Base-by-base conservation (phyloP, 2,888 invertebrate genomes). In the Stenolophus ochropezus region DNA sequence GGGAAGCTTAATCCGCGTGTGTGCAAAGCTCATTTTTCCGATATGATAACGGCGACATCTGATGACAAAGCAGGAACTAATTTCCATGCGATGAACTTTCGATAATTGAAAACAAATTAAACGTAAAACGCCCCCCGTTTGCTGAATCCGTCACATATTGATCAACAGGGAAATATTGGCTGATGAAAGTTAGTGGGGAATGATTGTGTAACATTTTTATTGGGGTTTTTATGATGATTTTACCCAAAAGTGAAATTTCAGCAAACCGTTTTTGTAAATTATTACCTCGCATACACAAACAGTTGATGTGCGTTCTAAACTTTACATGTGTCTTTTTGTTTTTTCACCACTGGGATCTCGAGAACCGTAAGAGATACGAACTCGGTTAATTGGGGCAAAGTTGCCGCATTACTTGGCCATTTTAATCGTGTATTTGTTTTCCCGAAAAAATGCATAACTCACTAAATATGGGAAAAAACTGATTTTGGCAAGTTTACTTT, bases 51-150 rank as follows among this genome's bases (percentile, higher is more conserved):
- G 6, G 6, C 14, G n/a, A 58, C 58, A 69, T 27, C 65, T 16
- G 27, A 69, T 25, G 4, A 61, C 25, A 51, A 56, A 56, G 18
- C 18, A 14, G 18, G 16, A 16, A 33, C 20, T 16, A 69, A 33
- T 69, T 69, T 69, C 18, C 65, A 69, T 69, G 14, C 14, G 5
- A n/a, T 69, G 27, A 33, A 69, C 14, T 69, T 25, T 23, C 14
- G 25, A 61, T 61, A 61, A 61, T 61, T 61, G 61, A 61, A 61
- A 61, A 61, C 14, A 25, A 61, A 61, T 61, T 23, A 61, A 61
- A n/a, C 61, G 61, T 11, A 61, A 56, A 61, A 56, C 18, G 21
- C 23, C 4, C 21, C 56, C 11, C 21, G 20, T 20, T 21, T 25
- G 25, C 25, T 14, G 51, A 2, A 4, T 61, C 25, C n/a, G 11